Evolutionary conservation across 92 coral and sea anemone genomes (phyloP), one percentile per base, ranked within the genome.

Genomic region (Porites evermanni): DNA sequence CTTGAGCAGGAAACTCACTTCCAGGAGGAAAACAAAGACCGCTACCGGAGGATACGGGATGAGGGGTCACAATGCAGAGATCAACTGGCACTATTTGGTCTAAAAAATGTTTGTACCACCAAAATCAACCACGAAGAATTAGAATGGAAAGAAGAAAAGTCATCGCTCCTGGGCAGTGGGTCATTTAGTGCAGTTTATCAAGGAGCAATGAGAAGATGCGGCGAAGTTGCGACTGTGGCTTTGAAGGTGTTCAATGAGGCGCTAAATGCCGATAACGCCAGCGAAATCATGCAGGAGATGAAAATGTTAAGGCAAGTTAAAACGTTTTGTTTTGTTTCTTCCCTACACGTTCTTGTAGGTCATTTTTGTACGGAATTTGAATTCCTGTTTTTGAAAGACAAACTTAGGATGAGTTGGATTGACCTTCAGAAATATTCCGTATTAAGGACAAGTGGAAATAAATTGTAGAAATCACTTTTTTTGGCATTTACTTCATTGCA

Each of bases 91-190:
- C 8, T 68, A 21, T 76, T 88, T 16, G 78, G 75, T 1, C 11
- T 82, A 44, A n/a, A 23, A 67, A 79, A 88, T 14, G 53, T 75
- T 3, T 53, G 72, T 9, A 74, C 78, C 18, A 16, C 44, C 53
- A 66, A 70, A 1, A 50, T 78, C 5, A 66, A 29, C 72, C n/a
- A 5, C 60, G 69, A 51, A 17, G 63, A 78, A 20, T 65, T 89
- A 2, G 81, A 77, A 0, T 89, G 92, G 89, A 63, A 84, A 38
- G 85, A 89, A 61, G 61, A 71, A 32, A 14, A 0, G 7, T 23
- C 61, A 4, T 52, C 69, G 4, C 65, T 26, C 16, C 75, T 89
- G 12, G 88, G 88, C 23, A 23, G 20, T 18, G 88, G 88, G 14
- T 59, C 66, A 7, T 89, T 76, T 84, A 50, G 80, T 18, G 61